Evolutionary conservation across 2,888 invertebrate genomes (phyloP).

Genomic region (Teinopalpus imperialis): DNA sequence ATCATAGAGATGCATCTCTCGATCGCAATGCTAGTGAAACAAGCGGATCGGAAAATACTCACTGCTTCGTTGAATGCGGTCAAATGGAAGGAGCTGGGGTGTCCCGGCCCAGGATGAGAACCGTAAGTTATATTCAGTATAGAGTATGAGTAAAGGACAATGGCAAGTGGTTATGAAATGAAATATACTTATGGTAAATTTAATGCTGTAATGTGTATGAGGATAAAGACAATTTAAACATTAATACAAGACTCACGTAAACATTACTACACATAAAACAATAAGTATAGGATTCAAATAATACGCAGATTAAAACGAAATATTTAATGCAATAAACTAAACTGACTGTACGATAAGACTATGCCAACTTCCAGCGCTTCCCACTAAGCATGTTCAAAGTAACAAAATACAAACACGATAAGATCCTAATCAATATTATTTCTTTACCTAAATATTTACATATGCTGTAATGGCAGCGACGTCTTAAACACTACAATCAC

Average conservation of each 20-base stretch:
- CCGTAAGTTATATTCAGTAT: too few species aligned
- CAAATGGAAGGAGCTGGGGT: too few species aligned
- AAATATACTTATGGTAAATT: background rate
- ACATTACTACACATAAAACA: background rate
- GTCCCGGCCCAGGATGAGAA: too few species aligned
- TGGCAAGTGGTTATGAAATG: too few species aligned
- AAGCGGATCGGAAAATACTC: too few species aligned
- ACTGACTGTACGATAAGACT: constrained; percentile 71
- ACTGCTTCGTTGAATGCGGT: too few species aligned
- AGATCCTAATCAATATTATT: constrained; percentile 48
- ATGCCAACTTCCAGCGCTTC: constrained; percentile 58
- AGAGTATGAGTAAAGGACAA: too few species aligned
- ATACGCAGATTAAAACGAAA: constrained; percentile 55
- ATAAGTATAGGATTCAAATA: constrained; percentile 32
- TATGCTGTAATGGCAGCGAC: constrained; percentile 61
- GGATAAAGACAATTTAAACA: background rate
- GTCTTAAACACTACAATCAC: constrained; percentile 64
- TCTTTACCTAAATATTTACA: constrained; percentile 64
- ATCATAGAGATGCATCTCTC: too few species aligned
- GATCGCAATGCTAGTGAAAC: too few species aligned
- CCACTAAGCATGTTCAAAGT: constrained; percentile 60
- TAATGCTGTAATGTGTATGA: background rate
- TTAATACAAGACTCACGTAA: background rate
- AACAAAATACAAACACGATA: constrained; percentile 57
- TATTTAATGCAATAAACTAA: constrained; percentile 73